Evolutionary conservation across 2,113 vertebrate genomes (phyloP).

Genomic region (Camelus bactrianus): DNA sequence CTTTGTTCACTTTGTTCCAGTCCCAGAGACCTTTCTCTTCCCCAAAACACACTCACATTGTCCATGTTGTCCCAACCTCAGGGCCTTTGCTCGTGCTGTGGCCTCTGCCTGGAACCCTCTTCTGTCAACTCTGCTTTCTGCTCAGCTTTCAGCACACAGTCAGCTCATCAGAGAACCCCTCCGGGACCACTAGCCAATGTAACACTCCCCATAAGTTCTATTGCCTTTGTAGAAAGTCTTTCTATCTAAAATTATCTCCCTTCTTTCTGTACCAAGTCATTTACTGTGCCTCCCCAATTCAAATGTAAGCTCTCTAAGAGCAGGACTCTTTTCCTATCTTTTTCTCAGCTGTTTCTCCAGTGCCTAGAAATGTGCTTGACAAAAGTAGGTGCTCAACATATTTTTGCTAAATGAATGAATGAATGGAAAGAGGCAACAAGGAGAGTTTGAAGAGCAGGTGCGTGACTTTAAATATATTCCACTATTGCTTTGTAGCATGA

Average conservation of each 20-base stretch:
- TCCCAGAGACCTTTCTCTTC: not conserved
- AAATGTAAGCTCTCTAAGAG: not conserved
- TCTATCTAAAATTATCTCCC: not conserved
- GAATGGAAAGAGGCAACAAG: not conserved
- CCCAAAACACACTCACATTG: not conserved
- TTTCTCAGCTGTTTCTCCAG: not conserved
- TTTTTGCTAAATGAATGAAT: not conserved
- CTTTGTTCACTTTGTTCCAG: not conserved
- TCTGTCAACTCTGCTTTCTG: not conserved
- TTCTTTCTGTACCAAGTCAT: not conserved
- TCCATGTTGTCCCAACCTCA: not conserved
- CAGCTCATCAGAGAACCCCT: not conserved
- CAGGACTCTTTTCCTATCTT: not conserved
- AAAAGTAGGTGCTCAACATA: not conserved
- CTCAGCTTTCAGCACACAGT: conserved; percentile 14
- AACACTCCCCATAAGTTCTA: not conserved
- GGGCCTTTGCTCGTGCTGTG: not conserved
- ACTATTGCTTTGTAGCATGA: not conserved
- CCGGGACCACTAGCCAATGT: not conserved
- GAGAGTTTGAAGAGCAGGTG: not conserved
- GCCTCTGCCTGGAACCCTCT: not conserved
- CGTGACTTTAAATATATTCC: not conserved
- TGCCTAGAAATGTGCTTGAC: not conserved
- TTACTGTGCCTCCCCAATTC: not conserved
- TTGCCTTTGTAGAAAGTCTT: not conserved